Percentiles rank a stretch among this genome's conserved stretches.
phyloP scores from a whole-genome alignment of 2,888 invertebrate species.

The Lordiphosa fenestrarum region DNA sequence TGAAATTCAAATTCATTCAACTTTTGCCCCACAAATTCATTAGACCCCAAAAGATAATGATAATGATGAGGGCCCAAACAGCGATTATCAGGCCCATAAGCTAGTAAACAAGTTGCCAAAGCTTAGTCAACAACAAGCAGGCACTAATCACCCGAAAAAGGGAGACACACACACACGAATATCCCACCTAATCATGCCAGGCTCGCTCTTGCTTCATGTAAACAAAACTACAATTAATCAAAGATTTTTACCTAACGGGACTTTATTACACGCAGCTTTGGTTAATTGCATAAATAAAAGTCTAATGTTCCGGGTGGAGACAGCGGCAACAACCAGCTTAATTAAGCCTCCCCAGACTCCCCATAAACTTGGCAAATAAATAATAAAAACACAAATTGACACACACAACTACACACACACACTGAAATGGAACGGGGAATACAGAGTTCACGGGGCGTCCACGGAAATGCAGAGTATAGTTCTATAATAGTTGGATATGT shows the following conservation, averaged over 20 bases:
- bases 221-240: constrained; percentile 75
- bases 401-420: constrained; percentile 56
- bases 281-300: constrained; percentile 71
- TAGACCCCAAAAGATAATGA: constrained; percentile 33
- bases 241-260: constrained; percentile 64
- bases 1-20: too few relatives aligned
- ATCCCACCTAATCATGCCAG: constrained; percentile 36
- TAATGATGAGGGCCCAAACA: constrained; percentile 35
- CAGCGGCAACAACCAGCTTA: constrained; percentile 37
- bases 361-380: constrained; percentile 67
- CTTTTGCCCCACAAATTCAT: constrained; percentile 10
- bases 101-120: constrained; percentile 48
- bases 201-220: constrained; percentile 51
- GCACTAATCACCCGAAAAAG: constrained; percentile 51
- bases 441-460: constrained; percentile 36
- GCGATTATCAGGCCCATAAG: constrained; percentile 40
- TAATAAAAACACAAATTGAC: constrained; percentile 74
- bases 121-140: constrained; percentile 34
- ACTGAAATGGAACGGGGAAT: constrained; percentile 27
- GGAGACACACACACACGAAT: constrained; percentile 9
- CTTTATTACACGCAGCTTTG: constrained; percentile 69
- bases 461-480: constrained; percentile 34
- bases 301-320: constrained; percentile 10
- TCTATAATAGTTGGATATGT: constrained; percentile 14
- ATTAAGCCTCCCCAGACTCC: constrained; percentile 60